Evolutionary conservation across 2,888 invertebrate genomes (phyloP).

Genomic region (Ditula angustiorana): DNA sequence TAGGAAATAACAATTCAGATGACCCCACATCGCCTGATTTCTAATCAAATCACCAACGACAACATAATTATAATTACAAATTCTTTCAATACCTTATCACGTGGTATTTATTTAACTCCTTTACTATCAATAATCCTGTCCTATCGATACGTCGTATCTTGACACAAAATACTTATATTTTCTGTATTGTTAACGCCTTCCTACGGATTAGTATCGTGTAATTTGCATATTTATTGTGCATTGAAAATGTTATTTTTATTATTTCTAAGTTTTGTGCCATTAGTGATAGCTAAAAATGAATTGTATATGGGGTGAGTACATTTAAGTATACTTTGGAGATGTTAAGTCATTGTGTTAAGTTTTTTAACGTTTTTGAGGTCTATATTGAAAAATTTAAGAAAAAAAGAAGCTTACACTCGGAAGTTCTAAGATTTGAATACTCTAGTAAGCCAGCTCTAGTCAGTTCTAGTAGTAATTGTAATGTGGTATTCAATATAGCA

Average conservation of each 20-base stretch:
- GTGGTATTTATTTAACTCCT: neutral
- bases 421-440: too few species aligned
- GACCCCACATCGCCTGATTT: neutral
- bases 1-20: neutral
- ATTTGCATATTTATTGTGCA: conserved; percentile 22
- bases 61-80: neutral
- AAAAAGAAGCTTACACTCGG: too few species aligned
- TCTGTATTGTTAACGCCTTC: neutral
- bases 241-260: conserved; percentile 43
- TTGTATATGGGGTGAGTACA: conserved; percentile 63
- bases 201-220: neutral
- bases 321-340: too few species aligned
- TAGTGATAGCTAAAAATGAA: conserved; percentile 60
- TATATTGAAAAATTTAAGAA: too few species aligned
- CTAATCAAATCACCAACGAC: neutral
- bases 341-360: too few species aligned
- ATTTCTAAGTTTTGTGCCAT: conserved; percentile 44
- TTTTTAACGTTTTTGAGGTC: too few species aligned
- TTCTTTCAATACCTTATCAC: conserved; percentile 5
- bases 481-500: too few species aligned
- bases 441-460: too few species aligned
- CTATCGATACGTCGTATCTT: conserved; percentile 18
- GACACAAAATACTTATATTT: neutral
- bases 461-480: too few species aligned
- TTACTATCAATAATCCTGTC: conserved; percentile 14